Conservation (phyloP, 1,140 invertebrate species). For the Drosophila repletoides region DNA sequence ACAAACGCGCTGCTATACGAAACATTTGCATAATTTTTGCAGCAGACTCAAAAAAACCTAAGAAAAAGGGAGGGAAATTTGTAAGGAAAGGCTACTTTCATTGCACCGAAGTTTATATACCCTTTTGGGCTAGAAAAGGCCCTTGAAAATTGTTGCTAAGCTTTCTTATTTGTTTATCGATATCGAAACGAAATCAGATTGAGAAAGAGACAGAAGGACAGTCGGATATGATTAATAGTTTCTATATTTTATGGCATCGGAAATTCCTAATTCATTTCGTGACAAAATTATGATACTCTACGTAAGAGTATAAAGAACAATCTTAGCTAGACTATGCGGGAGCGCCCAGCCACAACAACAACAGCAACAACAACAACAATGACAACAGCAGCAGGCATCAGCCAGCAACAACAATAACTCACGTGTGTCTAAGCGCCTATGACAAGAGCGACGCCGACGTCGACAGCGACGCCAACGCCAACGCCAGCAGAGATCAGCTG, state of each 20-base stretch:
- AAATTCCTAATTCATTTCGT: no score
- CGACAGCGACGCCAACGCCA: constrained; percentile 6
- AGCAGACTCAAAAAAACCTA: no score
- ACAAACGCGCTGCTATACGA: not conserved
- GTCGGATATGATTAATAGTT: no score
- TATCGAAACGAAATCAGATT: constrained; percentile 4
- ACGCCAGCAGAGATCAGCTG: constrained; percentile 51
- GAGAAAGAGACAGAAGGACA: no score
- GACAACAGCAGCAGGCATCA: constrained; percentile 1
- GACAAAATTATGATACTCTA: constrained; percentile 18
- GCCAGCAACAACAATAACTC: constrained; percentile 47
- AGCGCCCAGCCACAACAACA: constrained; percentile 37
- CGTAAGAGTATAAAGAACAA: constrained; percentile 1
- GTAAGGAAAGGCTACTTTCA: no score
- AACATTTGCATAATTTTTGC: constrained; percentile 21
- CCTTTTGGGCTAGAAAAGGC: no score
- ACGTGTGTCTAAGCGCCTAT: constrained; percentile 63
- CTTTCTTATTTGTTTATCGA: no score
- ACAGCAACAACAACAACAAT: constrained; percentile 10
- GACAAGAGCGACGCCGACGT: constrained; percentile 31
- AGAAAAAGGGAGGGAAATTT: no score
- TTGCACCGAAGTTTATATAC: no score
- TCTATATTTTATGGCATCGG: no score
- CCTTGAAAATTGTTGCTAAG: no score
- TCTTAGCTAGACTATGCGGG: constrained; percentile 36